These are phyloP conservation scores for Drosophila athabasca DNA, from an alignment of 1,140 invertebrate genomes.

Conservation along the genomic window DNA sequence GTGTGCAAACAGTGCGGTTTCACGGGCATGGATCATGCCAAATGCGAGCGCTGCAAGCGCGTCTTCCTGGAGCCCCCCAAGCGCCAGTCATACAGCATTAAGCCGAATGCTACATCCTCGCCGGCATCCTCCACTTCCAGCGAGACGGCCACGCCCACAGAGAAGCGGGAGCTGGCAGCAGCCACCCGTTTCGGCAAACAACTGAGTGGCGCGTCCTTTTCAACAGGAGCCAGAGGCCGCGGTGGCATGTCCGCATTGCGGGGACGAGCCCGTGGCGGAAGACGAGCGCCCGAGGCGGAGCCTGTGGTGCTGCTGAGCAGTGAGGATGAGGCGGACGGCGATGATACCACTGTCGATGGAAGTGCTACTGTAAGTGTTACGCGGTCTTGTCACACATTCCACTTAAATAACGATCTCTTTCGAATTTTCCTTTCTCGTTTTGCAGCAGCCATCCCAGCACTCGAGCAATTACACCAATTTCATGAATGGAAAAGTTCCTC, in stretches of 20 bases:
- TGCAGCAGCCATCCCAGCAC: too few species aligned
- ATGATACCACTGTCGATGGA: slow-evolving; percentile 53
- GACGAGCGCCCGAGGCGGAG: slow-evolving; percentile 85
- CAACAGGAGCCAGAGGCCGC: slow-evolving; percentile 31
- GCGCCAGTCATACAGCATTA: slow-evolving; percentile 84
- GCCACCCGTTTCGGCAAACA: slow-evolving; percentile 32
- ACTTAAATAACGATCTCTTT: slow-evolving; percentile 32
- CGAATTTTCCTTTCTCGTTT: neutral
- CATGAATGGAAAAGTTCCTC: too few species aligned
- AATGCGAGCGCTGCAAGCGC: slow-evolving; percentile 87
- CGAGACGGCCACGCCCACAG: slow-evolving; percentile 51
- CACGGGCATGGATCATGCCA: slow-evolving; percentile 88
- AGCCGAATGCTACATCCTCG: slow-evolving; percentile 40
- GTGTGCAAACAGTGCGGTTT: slow-evolving; percentile 90
- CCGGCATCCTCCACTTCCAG: slow-evolving; percentile 53
- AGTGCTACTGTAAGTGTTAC: slow-evolving; percentile 44
- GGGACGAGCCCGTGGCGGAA: slow-evolving; percentile 59
- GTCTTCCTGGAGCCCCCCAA: slow-evolving; percentile 86
- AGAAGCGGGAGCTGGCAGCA: slow-evolving; percentile 54
- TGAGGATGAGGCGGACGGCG: slow-evolving; percentile 85
- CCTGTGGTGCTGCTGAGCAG: slow-evolving; percentile 87
- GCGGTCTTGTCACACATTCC: neutral
- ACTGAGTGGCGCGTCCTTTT: slow-evolving; percentile 19
- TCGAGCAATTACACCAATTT: too few species aligned
- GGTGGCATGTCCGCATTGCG: slow-evolving; percentile 64